Percentiles rank a stretch among this genome's conserved stretches.
phyloP scores from a whole-genome alignment of 2,113 vertebrate genomes.

The Phasianus colchicus region DNA sequence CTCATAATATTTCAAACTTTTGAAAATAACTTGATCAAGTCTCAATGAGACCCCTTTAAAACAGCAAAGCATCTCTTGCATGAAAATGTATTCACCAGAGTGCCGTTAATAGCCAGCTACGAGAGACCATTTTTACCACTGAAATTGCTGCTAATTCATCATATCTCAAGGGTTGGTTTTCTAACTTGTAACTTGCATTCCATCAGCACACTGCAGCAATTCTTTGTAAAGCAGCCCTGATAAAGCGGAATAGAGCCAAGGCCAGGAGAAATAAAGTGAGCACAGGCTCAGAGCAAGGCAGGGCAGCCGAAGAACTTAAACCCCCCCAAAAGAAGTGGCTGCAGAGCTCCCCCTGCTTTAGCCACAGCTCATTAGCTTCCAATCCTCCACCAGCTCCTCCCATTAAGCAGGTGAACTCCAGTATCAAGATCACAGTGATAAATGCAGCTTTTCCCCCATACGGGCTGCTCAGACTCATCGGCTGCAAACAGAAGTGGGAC shows the following conservation, averaged over 20 bases:
- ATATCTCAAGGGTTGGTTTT: constrained; percentile 51
- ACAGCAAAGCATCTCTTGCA: constrained; percentile 53
- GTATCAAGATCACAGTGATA: constrained; percentile 58
- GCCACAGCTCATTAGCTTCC: constrained; percentile 67
- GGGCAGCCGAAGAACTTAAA: background rate
- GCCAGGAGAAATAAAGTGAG: constrained; percentile 47
- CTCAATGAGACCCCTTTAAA: constrained; percentile 56
- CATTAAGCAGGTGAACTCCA: constrained; percentile 55
- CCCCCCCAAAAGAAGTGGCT: constrained; percentile 27
- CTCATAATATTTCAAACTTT: constrained; percentile 68
- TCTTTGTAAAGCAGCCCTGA: constrained; percentile 19
- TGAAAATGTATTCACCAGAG: constrained; percentile 66
- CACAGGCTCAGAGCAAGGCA: constrained; percentile 14
- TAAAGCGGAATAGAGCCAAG: constrained; percentile 32
- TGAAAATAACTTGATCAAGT: constrained; percentile 69
- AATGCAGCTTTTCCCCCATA: constrained; percentile 47
- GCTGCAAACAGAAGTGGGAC: constrained; percentile 38
- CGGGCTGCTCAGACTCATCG: background rate
- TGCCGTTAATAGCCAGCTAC: constrained; percentile 50
- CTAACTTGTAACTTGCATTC: constrained; percentile 27
- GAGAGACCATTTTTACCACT: constrained; percentile 50
- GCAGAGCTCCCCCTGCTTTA: constrained; percentile 67
- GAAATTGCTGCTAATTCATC: constrained; percentile 70
- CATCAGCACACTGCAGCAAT: constrained; percentile 34
- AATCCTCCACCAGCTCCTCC: constrained; percentile 61